Conservation (phyloP, 2,113 vertebrate genomes). For the Ochotona curzoniae region DNA sequence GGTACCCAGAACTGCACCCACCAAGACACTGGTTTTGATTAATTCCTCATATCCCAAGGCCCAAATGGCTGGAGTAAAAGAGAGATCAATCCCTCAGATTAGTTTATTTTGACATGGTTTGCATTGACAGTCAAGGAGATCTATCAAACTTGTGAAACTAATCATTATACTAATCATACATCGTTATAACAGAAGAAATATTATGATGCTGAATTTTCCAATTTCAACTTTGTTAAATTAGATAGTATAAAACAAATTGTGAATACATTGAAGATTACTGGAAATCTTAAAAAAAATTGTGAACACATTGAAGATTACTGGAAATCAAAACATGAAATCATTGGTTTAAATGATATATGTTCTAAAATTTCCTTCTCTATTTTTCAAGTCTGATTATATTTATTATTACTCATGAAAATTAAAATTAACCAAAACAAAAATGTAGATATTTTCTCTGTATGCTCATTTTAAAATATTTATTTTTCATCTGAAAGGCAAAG, state of each 20-base stretch:
- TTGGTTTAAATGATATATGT: background rate
- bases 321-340: background rate
- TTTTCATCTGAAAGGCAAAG: background rate
- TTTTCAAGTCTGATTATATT: background rate
- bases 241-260: background rate
- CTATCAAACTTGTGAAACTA: background rate
- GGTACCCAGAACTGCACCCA: background rate
- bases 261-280: background rate
- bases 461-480: background rate
- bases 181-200: background rate
- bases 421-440: background rate
- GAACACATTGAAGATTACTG: background rate
- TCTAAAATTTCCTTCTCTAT: background rate
- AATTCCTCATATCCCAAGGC: accelerated
- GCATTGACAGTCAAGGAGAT: background rate
- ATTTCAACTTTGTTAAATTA: background rate
- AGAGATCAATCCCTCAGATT: background rate
- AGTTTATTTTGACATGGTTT: background rate
- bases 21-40: background rate
- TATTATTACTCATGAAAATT: background rate
- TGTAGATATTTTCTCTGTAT: background rate
- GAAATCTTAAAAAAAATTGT: background rate
- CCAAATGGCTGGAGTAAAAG: background rate
- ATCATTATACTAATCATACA: background rate
- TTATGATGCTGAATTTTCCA: background rate